Conservation (phyloP, 2,113 vertebrate species). For the Poeciliopsis turrubarensis region DNA sequence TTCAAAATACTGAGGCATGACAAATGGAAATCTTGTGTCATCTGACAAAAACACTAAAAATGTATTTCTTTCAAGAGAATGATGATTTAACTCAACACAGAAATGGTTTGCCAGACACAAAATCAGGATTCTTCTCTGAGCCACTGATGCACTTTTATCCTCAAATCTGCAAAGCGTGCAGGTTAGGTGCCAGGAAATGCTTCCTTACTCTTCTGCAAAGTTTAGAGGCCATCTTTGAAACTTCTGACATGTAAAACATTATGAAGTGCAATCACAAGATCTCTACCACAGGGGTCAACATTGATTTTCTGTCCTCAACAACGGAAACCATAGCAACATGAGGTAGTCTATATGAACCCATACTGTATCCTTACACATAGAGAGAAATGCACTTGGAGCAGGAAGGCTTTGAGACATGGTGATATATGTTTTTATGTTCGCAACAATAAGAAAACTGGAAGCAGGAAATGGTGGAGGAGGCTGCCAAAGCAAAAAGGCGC, state of each 20-base stretch:
- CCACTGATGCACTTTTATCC: conserved; percentile 9
- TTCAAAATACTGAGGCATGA: no score
- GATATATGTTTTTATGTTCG: conserved; percentile 13
- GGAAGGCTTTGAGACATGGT: conserved; percentile 6
- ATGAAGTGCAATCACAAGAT: conserved; percentile 37
- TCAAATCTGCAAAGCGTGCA: conserved; percentile 26
- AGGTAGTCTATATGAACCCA: conserved; percentile 23
- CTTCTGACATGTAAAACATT: conserved; percentile 2
- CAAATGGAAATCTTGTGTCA: not conserved
- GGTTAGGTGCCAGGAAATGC: conserved; percentile 11
- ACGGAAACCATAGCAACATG: conserved; percentile 52
- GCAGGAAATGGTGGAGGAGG: conserved; percentile 16
- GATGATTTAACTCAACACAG: not conserved
- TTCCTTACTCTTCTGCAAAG: conserved; percentile 29
- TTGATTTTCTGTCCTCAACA: conserved; percentile 60
- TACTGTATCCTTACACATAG: conserved; percentile 28
- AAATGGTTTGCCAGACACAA: not conserved
- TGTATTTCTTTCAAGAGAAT: no score
- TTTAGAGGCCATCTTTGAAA: conserved; percentile 27
- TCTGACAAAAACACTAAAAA: no score
- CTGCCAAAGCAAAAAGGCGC: not conserved
- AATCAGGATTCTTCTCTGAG: not conserved
- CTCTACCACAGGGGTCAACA: conserved; percentile 46
- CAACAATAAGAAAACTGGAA: conserved; percentile 31
- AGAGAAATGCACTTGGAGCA: not conserved